Evolutionary conservation across 2,797 vertebrate species (phyloP).

Genomic region (Chaetodon trifasciatus): DNA sequence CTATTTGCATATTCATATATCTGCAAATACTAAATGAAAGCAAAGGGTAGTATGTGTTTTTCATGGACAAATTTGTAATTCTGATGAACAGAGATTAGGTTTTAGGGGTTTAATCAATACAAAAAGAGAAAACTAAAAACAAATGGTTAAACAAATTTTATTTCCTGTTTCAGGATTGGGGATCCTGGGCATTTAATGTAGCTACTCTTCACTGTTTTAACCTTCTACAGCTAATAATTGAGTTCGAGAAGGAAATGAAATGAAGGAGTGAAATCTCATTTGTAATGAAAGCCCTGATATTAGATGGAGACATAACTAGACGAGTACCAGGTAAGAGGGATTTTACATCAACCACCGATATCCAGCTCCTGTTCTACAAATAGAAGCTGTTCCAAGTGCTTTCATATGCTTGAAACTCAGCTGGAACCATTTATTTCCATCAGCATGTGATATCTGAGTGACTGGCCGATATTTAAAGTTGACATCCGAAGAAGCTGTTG

Average conservation of each 20-base stretch:
- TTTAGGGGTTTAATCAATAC: no score
- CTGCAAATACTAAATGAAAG: no score
- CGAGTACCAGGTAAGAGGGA: conserved; percentile 20
- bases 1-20: no score
- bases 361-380: conserved; percentile 34
- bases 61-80: no score
- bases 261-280: not conserved
- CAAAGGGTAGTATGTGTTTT: no score
- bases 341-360: conserved; percentile 18
- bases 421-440: conserved; percentile 56
- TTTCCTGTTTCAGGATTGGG: not conserved
- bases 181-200: not conserved
- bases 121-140: no score
- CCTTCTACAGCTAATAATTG: not conserved
- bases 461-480: conserved; percentile 53
- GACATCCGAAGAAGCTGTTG: conserved; percentile 52
- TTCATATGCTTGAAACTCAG: conserved; percentile 51
- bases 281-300: not conserved
- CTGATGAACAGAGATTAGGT: no score
- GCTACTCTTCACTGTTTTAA: not conserved
- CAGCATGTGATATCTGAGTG: conserved; percentile 35
- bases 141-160: not conserved
- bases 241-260: not conserved
- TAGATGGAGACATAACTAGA: not conserved
- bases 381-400: conserved; percentile 21